Evolutionary conservation across 2,113 vertebrate species (phyloP).

Genomic region (Uria aalge): DNA sequence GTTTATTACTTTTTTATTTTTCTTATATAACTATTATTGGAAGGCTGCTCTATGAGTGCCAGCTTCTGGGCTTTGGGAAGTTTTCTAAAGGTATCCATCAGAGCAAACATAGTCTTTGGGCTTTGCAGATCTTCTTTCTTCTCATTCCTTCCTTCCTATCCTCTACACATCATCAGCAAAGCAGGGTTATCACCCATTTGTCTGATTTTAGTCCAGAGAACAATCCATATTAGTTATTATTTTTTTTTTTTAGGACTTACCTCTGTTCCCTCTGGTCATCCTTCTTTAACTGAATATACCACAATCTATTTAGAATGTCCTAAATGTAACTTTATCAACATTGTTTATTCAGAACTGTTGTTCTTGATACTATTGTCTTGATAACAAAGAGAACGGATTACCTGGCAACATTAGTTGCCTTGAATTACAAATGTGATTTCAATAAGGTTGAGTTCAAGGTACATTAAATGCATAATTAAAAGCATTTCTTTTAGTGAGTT

Average conservation of each 20-base stretch:
- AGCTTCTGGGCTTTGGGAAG: background rate
- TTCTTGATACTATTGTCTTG: background rate
- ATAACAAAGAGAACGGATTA: background rate
- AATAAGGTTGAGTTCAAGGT: background rate
- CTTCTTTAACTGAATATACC: background rate
- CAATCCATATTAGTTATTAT: background rate
- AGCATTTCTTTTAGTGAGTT: background rate
- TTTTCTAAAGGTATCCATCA: background rate
- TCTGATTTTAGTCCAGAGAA: background rate
- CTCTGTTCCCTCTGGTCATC: background rate
- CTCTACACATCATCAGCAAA: background rate
- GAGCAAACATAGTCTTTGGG: background rate
- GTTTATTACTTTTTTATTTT: background rate
- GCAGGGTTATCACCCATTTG: accelerated
- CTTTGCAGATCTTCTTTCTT: background rate
- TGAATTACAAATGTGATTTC: background rate
- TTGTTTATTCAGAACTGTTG: background rate
- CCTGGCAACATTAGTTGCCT: background rate
- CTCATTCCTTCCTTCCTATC: background rate
- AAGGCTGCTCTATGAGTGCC: background rate
- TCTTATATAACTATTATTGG: background rate
- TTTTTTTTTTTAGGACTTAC: background rate
- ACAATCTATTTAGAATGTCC: background rate
- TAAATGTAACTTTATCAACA: background rate
- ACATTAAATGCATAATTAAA: background rate